Base-by-base conservation (phyloP, 53 echinoderm and acorn worm genomes). In the Holothuria leucospilota region DNA sequence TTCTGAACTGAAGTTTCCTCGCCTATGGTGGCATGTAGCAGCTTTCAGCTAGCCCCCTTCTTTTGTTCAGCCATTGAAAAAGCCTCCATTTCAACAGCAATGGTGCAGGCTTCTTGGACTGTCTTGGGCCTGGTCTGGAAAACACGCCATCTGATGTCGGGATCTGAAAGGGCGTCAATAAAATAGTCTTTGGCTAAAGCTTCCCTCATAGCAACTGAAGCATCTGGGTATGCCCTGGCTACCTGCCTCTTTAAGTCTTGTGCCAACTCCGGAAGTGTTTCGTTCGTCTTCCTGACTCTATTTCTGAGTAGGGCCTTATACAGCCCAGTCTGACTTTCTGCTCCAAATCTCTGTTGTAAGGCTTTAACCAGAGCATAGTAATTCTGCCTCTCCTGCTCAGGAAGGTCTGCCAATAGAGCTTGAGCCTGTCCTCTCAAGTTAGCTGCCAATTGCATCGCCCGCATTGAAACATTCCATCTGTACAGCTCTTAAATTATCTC, bases 181-280 rank as follows among this genome's bases (percentile, higher is more conserved):
- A 66, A 66, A 66, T 66, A 66, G n/a, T 66, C 66, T 66, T 66
- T 66, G 15, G 66, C 66, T 21, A 21, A 21, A 12, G 66, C 66
- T 26, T 66, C 66, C 10, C n/a, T 24, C 66, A 66, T 66, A 18
- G 66, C 15, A 66, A 14, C 28, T 21, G 66, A 11, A 66, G 66
- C 66, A 21, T 66, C 66, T 66, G 66, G 66, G 2, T 61, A 61
- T 20, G 61, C 61, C 21, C 61, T 61, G 16, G 18, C 61, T 20
- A 61, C 61, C 61, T 61, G 60, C 13, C 60, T 13, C 20, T 59
- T 59, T 20, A 59, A 20, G 60, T 59, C 60, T 20, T 59, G 60
- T 13, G 13, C 60, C 13, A 59, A 20, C 60, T 59, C 60, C 13
- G 60, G 60, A 13, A 59, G 20, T 14, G 60, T 59, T 20, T 59